Percentiles rank a stretch among this genome's conserved stretches.
phyloP scores from a whole-genome alignment of 1,140 invertebrate species.

The Mesaphorura yosii region DNA sequence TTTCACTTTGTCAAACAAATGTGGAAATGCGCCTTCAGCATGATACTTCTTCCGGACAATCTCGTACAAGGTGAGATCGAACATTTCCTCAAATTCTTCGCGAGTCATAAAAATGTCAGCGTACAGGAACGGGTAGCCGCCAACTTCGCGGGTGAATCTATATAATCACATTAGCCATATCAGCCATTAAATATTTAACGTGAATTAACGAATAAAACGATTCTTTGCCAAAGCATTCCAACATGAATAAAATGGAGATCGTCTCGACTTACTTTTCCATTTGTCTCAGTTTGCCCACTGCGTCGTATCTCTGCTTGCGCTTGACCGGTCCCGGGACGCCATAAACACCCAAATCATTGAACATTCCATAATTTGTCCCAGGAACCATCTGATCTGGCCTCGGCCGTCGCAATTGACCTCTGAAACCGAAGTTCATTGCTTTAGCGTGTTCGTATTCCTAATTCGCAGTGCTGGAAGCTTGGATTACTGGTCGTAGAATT shows the following conservation, averaged over 20 bases:
- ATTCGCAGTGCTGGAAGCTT: no score
- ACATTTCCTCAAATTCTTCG: slow-evolving; percentile 48
- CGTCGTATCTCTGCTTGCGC: slow-evolving; percentile 41
- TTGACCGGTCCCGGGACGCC: slow-evolving; percentile 45
- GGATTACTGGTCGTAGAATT: slow-evolving; percentile 3
- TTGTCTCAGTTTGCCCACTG: slow-evolving; percentile 41
- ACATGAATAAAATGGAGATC: neutral
- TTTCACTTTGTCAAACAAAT: slow-evolving; percentile 48
- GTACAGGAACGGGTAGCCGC: slow-evolving; percentile 49
- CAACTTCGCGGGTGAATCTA: slow-evolving; percentile 43
- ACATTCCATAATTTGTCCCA: slow-evolving; percentile 38
- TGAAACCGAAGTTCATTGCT: slow-evolving; percentile 15
- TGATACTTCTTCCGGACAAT: slow-evolving; percentile 41
- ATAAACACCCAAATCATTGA: slow-evolving; percentile 41
- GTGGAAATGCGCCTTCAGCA: slow-evolving; percentile 43
- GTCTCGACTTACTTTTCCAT: slow-evolving; percentile 42
- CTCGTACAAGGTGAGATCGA: slow-evolving; percentile 43
- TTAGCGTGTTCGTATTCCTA: no score
- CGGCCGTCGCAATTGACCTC: slow-evolving; percentile 40
- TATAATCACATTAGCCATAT: neutral
- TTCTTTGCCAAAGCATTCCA: neutral
- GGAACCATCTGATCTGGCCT: slow-evolving; percentile 39
- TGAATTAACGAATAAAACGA: neutral
- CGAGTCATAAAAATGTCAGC: slow-evolving; percentile 53
- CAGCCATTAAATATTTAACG: neutral